Conservation (phyloP, 2,888 invertebrate species). For the Trichacis sp. region DNA sequence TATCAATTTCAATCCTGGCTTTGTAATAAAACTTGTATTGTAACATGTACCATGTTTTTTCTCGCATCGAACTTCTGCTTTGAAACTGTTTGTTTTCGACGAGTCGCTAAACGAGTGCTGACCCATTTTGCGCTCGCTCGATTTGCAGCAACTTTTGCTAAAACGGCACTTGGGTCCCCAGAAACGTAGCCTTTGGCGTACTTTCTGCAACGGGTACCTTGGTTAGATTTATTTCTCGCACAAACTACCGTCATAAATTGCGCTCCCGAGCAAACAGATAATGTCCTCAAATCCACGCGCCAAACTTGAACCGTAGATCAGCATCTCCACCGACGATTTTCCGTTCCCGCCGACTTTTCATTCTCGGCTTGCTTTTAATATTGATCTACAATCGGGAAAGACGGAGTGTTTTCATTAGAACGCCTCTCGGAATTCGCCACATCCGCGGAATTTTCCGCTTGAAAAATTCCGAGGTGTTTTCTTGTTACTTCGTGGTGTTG, state of each 20-base stretch:
- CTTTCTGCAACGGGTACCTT: constrained; percentile 12
- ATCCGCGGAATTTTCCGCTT: constrained; percentile 22
- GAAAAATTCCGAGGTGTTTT: too few species aligned
- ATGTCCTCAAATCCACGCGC: constrained; percentile 59
- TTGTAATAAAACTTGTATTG: too few species aligned
- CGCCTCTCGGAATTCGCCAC: constrained; percentile 20
- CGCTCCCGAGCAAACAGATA: constrained; percentile 53
- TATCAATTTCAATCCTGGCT: too few species aligned
- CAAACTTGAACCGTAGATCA: constrained; percentile 58
- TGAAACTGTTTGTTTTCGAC: neutral
- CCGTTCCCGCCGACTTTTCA: constrained; percentile 25
- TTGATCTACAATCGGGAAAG: constrained; percentile 36
- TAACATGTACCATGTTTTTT: too few species aligned
- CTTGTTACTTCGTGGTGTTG: too few species aligned
- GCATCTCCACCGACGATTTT: constrained; percentile 37
- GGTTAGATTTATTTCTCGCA: constrained; percentile 41
- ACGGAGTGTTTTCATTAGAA: constrained; percentile 41
- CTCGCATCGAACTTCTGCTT: neutral
- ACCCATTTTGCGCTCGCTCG: neutral
- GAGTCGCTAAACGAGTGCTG: neutral
- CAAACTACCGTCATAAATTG: constrained; percentile 59
- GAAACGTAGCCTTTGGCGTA: constrained; percentile 7
- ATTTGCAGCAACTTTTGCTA: constrained; percentile 1
- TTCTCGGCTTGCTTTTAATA: constrained; percentile 31
- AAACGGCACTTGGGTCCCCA: neutral